Evolutionary conservation across 2,113 vertebrate genomes (phyloP).

Genomic region (Brachypodius melanocephalos): DNA sequence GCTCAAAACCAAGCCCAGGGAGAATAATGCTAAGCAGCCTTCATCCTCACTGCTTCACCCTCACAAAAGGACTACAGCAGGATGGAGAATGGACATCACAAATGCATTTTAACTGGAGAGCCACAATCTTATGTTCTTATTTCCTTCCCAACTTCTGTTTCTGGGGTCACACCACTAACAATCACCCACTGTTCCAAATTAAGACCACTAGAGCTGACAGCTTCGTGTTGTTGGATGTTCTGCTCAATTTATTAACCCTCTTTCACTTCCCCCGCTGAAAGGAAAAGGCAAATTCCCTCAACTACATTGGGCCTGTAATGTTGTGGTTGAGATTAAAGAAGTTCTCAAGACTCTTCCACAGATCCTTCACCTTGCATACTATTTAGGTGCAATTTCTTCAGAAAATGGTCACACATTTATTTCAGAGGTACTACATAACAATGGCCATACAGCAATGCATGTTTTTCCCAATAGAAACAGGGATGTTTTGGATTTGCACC

Average conservation of each 20-base stretch:
- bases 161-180: not conserved
- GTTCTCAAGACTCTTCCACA: not conserved
- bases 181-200: not conserved
- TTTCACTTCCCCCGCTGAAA: not conserved
- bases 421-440: not conserved
- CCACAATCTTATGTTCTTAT: not conserved
- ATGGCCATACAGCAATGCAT: accelerated
- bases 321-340: not conserved
- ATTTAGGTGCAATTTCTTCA: not conserved
- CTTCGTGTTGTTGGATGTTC: not conserved
- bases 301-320: not conserved
- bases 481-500: not conserved
- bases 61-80: not conserved
- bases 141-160: not conserved
- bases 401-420: not conserved
- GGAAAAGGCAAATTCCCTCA: not conserved
- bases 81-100: not conserved
- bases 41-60: not conserved
- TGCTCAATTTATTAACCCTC: not conserved
- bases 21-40: not conserved
- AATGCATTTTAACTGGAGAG: not conserved
- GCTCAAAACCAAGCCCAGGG: not conserved
- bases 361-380: not conserved
- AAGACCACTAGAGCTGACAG: not conserved
- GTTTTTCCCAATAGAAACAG: not conserved